Conservation (phyloP, 1,140 invertebrate species). For the Apis florea region DNA sequence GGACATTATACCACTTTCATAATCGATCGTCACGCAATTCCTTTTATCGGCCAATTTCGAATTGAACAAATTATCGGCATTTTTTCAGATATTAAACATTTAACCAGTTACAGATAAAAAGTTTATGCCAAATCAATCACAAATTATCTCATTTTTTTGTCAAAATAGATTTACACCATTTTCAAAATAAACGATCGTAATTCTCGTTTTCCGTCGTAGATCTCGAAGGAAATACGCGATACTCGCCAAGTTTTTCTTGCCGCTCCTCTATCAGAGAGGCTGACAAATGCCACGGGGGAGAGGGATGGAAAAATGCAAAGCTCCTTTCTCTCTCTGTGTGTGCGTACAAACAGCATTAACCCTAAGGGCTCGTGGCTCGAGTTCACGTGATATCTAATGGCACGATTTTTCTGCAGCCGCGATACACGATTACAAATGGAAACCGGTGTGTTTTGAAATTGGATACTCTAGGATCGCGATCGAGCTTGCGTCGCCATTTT, state of each 20-base stretch:
- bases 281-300: neutral
- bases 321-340: too few relatives aligned
- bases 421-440: constrained; percentile 7
- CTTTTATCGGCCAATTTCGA: too few relatives aligned
- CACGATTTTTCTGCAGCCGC: neutral
- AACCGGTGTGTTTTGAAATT: too few relatives aligned
- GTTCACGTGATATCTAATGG: constrained; percentile 3
- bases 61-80: too few relatives aligned
- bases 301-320: neutral
- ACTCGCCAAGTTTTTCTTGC: neutral
- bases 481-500: neutral
- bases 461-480: neutral
- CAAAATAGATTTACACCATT: too few relatives aligned
- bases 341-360: constrained; percentile 16
- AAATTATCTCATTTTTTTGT: too few relatives aligned
- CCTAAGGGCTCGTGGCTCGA: constrained; percentile 1
- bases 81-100: too few relatives aligned
- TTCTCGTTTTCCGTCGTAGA: neutral
- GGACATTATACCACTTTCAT: too few relatives aligned
- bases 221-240: neutral
- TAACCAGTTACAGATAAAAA: too few relatives aligned
- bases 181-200: too few relatives aligned
- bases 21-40: too few relatives aligned
- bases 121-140: too few relatives aligned
- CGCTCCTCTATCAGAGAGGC: neutral